These are phyloP conservation scores for Drosophila histrio DNA, from an alignment of 2,888 invertebrate genomes.

Conservation along the genomic window DNA sequence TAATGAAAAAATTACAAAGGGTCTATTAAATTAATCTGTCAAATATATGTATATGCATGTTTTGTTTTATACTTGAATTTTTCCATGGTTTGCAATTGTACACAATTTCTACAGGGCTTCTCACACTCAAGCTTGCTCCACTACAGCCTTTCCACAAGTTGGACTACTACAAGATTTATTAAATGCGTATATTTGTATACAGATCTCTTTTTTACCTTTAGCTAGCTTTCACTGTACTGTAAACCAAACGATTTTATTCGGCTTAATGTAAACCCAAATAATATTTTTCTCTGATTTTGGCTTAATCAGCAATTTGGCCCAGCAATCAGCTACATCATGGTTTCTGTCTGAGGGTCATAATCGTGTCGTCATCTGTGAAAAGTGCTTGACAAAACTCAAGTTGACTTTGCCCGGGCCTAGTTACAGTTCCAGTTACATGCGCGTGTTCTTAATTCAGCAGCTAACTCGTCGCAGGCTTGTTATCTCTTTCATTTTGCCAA, in stretches of 20 bases:
- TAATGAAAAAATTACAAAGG: too few species aligned
- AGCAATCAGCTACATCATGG: conserved; percentile 34
- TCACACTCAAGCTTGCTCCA: too few species aligned
- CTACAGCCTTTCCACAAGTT: too few species aligned
- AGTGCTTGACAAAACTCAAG: conserved; percentile 30
- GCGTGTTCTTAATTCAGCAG: conserved; percentile 14
- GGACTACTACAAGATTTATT: too few species aligned
- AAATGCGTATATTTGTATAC: too few species aligned
- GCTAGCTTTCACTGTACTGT: neutral
- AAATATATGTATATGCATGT: too few species aligned
- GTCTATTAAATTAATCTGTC: too few species aligned
- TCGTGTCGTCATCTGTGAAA: conserved; percentile 30
- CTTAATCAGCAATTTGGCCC: conserved; percentile 57
- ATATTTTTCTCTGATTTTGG: conserved; percentile 14
- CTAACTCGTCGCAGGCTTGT: conserved; percentile 4
- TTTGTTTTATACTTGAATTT: too few species aligned
- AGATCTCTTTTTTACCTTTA: neutral
- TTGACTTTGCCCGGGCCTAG: conserved; percentile 17
- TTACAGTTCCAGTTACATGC: conserved; percentile 12
- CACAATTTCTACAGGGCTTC: too few species aligned
- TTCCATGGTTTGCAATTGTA: too few species aligned
- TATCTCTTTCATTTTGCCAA: neutral
- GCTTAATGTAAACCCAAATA: too few species aligned
- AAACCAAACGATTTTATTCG: conserved; percentile 8
- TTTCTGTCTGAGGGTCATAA: conserved; percentile 18